These are phyloP conservation scores for Anthophora plumipes DNA, from an alignment of 2,888 invertebrate species.

Conservation along the genomic window DNA sequence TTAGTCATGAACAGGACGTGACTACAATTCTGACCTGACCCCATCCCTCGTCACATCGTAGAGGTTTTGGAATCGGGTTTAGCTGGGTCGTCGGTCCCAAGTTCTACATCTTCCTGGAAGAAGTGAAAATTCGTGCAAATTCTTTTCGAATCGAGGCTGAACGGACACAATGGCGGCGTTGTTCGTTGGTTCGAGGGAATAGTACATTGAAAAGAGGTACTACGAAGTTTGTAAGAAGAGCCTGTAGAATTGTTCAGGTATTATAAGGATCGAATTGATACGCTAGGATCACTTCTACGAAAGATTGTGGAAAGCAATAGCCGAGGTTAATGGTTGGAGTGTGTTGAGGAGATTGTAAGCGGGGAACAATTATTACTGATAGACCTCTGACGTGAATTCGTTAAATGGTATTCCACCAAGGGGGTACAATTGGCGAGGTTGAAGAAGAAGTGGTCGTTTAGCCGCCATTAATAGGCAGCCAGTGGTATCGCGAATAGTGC, in stretches of 20 bases:
- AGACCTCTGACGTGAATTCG: slow-evolving; percentile 8
- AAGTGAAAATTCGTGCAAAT: slow-evolving; percentile 27
- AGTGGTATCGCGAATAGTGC: not conserved
- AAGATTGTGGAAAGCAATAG: slow-evolving; percentile 5
- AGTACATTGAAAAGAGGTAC: slow-evolving; percentile 6
- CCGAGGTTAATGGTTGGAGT: slow-evolving; percentile 6
- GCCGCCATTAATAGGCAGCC: slow-evolving; percentile 15
- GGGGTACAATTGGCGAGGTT: slow-evolving; percentile 14
- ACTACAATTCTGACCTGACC: no score
- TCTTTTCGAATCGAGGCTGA: no score
- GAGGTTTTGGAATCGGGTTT: no score
- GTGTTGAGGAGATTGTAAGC: not conserved
- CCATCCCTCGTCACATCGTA: no score
- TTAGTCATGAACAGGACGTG: no score
- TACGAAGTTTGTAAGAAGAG: no score
- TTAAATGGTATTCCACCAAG: slow-evolving; percentile 13
- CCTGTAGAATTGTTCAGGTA: slow-evolving; percentile 1
- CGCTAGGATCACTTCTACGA: not conserved
- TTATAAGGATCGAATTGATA: no score
- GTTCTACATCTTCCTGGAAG: slow-evolving; percentile 10
- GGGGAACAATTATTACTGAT: slow-evolving; percentile 16
- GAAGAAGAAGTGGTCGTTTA: slow-evolving; percentile 19
- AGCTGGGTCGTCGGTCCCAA: no score
- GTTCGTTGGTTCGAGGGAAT: slow-evolving; percentile 30
- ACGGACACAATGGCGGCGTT: slow-evolving; percentile 28